Conservation (phyloP, 1,140 invertebrate species). For the Formica exsecta region DNA sequence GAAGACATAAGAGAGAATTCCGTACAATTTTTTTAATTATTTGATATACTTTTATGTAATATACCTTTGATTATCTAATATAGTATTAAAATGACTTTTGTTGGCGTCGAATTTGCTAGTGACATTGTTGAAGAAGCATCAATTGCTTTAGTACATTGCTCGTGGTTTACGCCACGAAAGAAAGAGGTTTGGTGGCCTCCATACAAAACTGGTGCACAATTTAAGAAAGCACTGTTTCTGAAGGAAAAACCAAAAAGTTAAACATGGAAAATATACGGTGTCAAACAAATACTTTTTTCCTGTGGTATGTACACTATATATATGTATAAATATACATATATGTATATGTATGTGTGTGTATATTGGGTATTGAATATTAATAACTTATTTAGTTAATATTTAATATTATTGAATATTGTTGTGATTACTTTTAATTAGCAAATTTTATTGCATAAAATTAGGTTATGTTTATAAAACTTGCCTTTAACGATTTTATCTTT, state of each 20-base stretch:
- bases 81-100: constrained; percentile 8
- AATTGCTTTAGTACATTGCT: background rate
- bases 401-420: too few species aligned
- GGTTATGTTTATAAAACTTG: too few species aligned
- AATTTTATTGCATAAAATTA: background rate
- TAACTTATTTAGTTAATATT: background rate
- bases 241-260: background rate
- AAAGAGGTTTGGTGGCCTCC: constrained; percentile 8
- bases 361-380: too few species aligned
- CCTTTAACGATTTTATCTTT: background rate
- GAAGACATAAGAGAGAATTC: too few species aligned
- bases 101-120: background rate
- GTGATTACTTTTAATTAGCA: background rate
- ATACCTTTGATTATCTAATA: too few species aligned
- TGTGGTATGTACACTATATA: background rate
- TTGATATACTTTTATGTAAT: too few species aligned
- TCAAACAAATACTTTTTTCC: background rate
- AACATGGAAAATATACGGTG: background rate
- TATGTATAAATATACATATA: too few species aligned
- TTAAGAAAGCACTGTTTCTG: background rate
- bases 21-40: too few species aligned
- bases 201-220: background rate
- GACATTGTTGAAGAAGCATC: background rate
- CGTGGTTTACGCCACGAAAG: background rate
- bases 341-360: too few species aligned